Base-by-base conservation (phyloP, 2,113 vertebrate species). In the Stigmatopora argus region DNA sequence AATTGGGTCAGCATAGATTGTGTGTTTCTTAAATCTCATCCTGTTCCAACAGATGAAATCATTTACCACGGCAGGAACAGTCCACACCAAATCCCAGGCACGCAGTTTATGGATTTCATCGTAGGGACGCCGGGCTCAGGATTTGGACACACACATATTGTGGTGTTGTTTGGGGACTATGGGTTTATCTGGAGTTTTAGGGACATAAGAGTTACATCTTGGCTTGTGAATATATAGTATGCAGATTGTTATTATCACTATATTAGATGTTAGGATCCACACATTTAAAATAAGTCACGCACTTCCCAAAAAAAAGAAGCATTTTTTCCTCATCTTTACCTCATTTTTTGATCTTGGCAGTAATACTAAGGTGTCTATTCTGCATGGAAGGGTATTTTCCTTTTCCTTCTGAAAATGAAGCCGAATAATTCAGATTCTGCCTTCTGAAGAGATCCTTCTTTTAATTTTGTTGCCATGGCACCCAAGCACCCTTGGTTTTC, bases 391-490 rank as follows among this genome's bases (percentile, higher is more conserved):
- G 70, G 70, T 78, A 80, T 79, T 85, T 76, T 85, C 77, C 82
- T 86, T 88, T 87, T 78, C 78, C 69, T 87, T 78, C 85, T 84
- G 80, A 87, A 85, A 89, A 90, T 87, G 83, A 85, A 82, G 85
- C 85, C 83, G 87, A 91, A 92, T 92, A 88, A 90, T 91, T 90
- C 89, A 86, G 87, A 91, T 91, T 89, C 85, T 90, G 87, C 88
- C 87, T 86, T 90, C 87, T 89, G 89, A 91, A 90, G 87, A 91
- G 87, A 88, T 91, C 86, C 88, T 92, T 86, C 82, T 85, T 91
- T 92, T 92, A 92, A 92, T 91, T 91, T 89, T 87, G 90, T 92
- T 92, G 84, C 91, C 89, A 92, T 92, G 90, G 91, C 83, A 92
- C 86, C 91, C 84, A 60, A 88, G 86, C 89, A 91, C 89, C 86